Base-by-base conservation (phyloP, 2,888 invertebrate species). In the Baccha elongata region DNA sequence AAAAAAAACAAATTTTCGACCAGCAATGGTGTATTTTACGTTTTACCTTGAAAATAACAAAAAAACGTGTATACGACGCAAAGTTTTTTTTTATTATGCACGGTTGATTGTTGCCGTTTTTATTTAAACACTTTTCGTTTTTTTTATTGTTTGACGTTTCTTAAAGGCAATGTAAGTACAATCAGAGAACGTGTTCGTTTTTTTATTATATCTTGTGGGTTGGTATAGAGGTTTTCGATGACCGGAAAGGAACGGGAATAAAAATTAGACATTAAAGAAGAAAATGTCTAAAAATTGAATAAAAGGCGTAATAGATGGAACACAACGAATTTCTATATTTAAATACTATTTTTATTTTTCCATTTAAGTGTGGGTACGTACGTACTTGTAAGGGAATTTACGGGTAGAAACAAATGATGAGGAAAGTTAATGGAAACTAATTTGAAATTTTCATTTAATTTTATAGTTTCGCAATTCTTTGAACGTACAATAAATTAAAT, bases 241-340 rank as follows among this genome's bases (percentile, higher is more conserved):
- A 83, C 83, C 83, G 83, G 83, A 83, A 83, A 78, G 72, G 52
- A 78, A 62, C 42, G 62, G 67, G 72, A 68, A 83, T 78, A 83
- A 83, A n/a, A 76, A 81, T 72, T 76, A 76, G 72, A 71, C 67
- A 71, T 71, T 67, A 76, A 71, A 81, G 21, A 23, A 40, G 37
- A 64, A 29, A 60, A 37, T 29, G 64, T 71, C 75, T 71, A 64
- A 46, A 64, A 71, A 76, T 81, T 75, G 75, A 75, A 75, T 67
- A 64, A 32, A 52, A 65, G 50, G 35, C 52, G 52, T 81, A 76
- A 71, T 35, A 32, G 35, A 46, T 58, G 35, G 32, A 46, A 46
- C 58, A 23, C 26, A 58, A 26, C 58, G 55, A 68, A 52, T 42
- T 53, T 53, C 26, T 68, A 32, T 68, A 21, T 53, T 53, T 68